These are phyloP conservation scores for Suricata suricatta DNA, from an alignment of 2,113 vertebrate genomes.

Conservation along the genomic window DNA sequence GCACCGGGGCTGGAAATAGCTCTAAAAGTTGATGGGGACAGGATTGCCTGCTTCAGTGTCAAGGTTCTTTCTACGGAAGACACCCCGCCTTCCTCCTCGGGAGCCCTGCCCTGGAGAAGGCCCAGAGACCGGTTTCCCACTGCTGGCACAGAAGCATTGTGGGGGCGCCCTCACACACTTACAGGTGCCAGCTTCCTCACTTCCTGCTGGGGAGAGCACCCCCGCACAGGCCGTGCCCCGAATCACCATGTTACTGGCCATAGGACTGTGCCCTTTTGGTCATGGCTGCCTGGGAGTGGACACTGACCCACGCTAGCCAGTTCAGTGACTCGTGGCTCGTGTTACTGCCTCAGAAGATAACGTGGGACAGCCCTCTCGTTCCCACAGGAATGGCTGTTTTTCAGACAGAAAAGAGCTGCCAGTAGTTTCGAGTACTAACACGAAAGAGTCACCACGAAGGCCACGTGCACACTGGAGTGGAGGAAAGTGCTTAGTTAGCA, in stretches of 20 bases:
- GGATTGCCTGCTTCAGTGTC: neutral
- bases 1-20: constrained; percentile 60
- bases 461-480: neutral
- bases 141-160: neutral
- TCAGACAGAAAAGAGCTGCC: neutral
- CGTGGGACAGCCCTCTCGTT: neutral
- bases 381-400: neutral
- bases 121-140: no score
- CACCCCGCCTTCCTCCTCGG: neutral
- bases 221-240: neutral
- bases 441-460: neutral
- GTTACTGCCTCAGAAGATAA: neutral
- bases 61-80: neutral
- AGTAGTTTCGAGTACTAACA: neutral
- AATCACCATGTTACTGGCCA: neutral
- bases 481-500: neutral
- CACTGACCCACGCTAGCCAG: neutral
- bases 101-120: neutral
- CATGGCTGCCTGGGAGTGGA: neutral
- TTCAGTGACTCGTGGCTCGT: neutral
- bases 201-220: neutral
- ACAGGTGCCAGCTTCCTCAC: neutral
- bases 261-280: neutral
- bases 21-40: constrained; percentile 23
- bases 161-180: neutral